Evolutionary conservation across 2,888 invertebrate species (phyloP).

Genomic region (Agrotis puta): DNA sequence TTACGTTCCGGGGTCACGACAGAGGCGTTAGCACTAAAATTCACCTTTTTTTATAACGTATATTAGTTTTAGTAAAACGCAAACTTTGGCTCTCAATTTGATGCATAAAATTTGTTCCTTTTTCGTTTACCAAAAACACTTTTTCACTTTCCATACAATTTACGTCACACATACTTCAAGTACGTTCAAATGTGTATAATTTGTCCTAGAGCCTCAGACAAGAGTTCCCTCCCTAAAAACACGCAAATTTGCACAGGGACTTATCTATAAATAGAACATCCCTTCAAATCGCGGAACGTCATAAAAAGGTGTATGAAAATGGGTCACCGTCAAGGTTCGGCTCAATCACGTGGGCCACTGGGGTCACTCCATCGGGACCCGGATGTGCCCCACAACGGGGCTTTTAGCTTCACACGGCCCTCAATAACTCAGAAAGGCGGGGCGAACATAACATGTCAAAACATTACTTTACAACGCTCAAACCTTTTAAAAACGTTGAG

Average conservation of each 20-base stretch:
- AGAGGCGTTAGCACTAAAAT: no score
- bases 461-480: constrained; percentile 34
- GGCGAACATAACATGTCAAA: constrained; percentile 33
- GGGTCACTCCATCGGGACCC: constrained; percentile 19
- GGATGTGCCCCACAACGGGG: constrained; percentile 1
- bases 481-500: constrained; percentile 37
- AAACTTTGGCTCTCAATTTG: no score
- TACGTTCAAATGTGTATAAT: no score
- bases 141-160: no score
- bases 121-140: no score
- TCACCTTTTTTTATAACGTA: no score
- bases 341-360: constrained; percentile 15
- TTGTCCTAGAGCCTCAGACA: no score
- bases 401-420: constrained; percentile 24
- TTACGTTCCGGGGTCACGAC: no score
- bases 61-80: no score
- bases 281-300: constrained; percentile 10
- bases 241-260: constrained; percentile 1
- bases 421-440: constrained; percentile 19
- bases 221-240: background rate
- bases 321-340: constrained; percentile 16
- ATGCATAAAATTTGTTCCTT: no score
- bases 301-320: constrained; percentile 4
- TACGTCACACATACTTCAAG: no score
- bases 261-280: background rate